Evolutionary conservation across 2,888 invertebrate species (phyloP), one percentile per base, ranked within the genome.

Genomic region (Dasysyrphus albostriatus): DNA sequence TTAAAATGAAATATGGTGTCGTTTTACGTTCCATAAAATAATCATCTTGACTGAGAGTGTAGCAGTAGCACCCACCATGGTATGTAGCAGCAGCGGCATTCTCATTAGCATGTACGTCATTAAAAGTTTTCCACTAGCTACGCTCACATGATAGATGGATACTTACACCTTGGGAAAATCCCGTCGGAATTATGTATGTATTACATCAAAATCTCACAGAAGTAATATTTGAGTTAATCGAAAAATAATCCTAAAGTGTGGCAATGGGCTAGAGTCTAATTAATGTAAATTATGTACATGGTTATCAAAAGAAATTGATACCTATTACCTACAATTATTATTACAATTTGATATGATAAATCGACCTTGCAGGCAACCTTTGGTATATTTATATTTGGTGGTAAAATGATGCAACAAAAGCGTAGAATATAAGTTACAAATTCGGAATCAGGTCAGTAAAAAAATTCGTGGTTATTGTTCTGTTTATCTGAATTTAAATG

Each of bases 91-190:
- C 69, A 63, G 34, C 37, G 51, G 74, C 44, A 75, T 58, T 42
- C 81, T 85, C 84, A 85, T 81, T 81, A 85, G 81, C 77, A 77
- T 77, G 69, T n/a, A 54, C 70, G 81, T 81, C 72, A 81, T 85
- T 85, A 81, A 85, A 85, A 85, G 77, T 85, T 85, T 85, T 69
- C 39, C 73, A 69, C 69, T 49, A 51, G 5, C 72, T 49, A 3
- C 72, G 42, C 58, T 14, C 73, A 39, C 9, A 49, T 69, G 69
- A 54, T 69, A 34, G 54, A 69, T 69, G 54, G 24, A 37, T 29
- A 54, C 19, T 54, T 54, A 51, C 69, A 54, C 69, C 69, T 67
- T 29, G 12, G 19, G 10, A 49, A 24, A 58, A 58, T 37, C 58
- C 37, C 47, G n/a, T 16, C 65, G 32, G 16, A 14, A 61, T 61